Conservation (phyloP, 2,888 invertebrate species). For the Heliconius charithonia region DNA sequence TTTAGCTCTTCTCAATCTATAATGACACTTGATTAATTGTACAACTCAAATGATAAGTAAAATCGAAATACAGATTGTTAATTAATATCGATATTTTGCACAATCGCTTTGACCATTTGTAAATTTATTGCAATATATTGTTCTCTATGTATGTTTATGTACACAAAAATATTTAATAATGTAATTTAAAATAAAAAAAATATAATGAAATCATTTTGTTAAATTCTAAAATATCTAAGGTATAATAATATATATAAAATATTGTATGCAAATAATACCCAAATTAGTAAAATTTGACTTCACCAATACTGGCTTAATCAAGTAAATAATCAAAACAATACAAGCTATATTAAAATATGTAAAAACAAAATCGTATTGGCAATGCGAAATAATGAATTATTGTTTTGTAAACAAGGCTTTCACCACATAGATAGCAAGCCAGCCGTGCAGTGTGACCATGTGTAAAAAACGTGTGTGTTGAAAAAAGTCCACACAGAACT, state of each 20-base stretch:
- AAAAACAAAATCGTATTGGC: conserved; percentile 10
- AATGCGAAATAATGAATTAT: conserved; percentile 22
- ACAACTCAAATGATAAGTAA: not conserved
- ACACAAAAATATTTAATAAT: too few species aligned
- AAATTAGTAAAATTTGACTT: not conserved
- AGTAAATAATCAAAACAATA: conserved; percentile 7
- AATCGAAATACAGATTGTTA: not conserved
- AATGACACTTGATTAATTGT: conserved; percentile 16
- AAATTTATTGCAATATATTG: not conserved
- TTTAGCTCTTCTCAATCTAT: conserved; percentile 37
- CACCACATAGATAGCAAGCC: conserved; percentile 48
- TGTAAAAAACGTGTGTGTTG: conserved; percentile 71
- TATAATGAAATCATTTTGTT: not conserved
- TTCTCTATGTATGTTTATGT: not conserved
- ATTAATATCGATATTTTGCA: not conserved
- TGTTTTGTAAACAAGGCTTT: conserved; percentile 39
- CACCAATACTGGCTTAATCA: not conserved
- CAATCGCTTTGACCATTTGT: not conserved
- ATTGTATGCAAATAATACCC: not conserved
- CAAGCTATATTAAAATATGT: not conserved
- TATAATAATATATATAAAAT: too few species aligned
- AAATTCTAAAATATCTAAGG: not conserved
- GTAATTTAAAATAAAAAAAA: too few species aligned
- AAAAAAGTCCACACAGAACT: conserved; percentile 61
- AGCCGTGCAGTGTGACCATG: conserved; percentile 68